These are phyloP conservation scores for Clarias pachynema DNA, from an alignment of 2,797 vertebrate genomes.

Conservation along the genomic window DNA sequence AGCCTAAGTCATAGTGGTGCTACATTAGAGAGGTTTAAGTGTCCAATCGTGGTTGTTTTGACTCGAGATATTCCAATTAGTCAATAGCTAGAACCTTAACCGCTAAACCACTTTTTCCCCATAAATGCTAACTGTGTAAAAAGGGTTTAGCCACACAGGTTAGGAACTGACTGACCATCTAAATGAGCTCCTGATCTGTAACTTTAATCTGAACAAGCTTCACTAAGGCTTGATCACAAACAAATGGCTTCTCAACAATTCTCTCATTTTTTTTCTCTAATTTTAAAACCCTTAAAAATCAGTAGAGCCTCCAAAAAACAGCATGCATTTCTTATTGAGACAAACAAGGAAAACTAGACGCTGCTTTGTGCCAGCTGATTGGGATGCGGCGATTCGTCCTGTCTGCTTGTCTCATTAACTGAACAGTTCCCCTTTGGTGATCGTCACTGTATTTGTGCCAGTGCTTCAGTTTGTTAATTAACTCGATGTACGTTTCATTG, in stretches of 20 bases:
- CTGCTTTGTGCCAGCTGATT: slow-evolving; percentile 51
- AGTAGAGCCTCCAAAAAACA: not conserved
- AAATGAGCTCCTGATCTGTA: not conserved
- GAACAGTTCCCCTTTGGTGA: slow-evolving; percentile 43
- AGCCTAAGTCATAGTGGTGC: not conserved
- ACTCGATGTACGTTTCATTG: slow-evolving; percentile 22
- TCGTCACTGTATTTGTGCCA: slow-evolving; percentile 42
- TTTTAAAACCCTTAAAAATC: not conserved
- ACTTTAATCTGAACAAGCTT: not conserved
- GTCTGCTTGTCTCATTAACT: slow-evolving; percentile 49
- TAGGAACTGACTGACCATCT: not conserved
- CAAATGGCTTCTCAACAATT: not conserved
- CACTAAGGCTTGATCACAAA: not conserved
- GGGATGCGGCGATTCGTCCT: slow-evolving; percentile 41
- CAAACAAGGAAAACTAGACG: not conserved
- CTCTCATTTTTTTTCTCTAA: too few species aligned
- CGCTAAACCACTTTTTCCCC: not conserved
- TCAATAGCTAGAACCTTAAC: not conserved
- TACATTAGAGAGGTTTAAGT: not conserved
- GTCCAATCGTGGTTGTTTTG: not conserved
- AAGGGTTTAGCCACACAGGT: not conserved
- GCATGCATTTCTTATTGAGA: slow-evolving; percentile 3
- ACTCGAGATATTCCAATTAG: not conserved
- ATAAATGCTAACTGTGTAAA: not conserved
- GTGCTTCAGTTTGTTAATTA: slow-evolving; percentile 26